Conservation (phyloP, 2,113 vertebrate species). For the Scolopax mira region DNA sequence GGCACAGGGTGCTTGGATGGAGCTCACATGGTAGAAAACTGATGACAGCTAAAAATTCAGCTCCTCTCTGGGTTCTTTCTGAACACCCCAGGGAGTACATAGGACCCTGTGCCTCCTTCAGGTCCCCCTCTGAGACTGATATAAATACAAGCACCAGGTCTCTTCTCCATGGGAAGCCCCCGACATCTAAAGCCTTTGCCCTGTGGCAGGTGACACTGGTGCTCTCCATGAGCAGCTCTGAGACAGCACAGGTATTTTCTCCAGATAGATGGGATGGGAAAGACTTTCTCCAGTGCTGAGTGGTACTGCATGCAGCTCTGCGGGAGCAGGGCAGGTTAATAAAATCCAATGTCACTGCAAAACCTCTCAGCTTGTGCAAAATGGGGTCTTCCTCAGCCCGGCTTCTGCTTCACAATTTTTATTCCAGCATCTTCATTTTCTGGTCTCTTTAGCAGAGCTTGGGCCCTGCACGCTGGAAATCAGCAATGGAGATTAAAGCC, state of each 20-base stretch:
- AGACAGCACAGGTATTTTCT: background rate
- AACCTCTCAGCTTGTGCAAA: background rate
- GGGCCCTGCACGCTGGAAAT: background rate
- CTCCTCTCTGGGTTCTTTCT: background rate
- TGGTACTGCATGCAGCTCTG: background rate
- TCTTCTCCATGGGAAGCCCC: background rate
- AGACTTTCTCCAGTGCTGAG: background rate
- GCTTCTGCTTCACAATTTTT: background rate
- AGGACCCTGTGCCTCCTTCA: background rate
- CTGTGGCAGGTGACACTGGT: background rate
- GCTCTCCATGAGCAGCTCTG: background rate
- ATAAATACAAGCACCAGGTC: background rate
- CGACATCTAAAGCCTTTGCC: background rate
- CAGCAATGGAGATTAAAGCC: background rate
- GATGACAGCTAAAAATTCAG: background rate
- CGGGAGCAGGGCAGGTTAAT: background rate
- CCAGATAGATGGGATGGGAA: background rate
- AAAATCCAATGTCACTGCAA: background rate
- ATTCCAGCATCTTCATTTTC: background rate
- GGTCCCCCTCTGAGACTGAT: background rate
- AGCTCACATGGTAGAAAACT: background rate
- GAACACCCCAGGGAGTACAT: background rate
- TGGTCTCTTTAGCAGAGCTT: rapidly evolving
- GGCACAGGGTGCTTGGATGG: background rate
- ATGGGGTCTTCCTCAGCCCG: rapidly evolving